Percentiles rank a stretch among this genome's conserved stretches.
These are phyloP conservation scores for Poliocrania exsul DNA, from an alignment of 2,797 vertebrate species.

Conservation along the genomic window DNA sequence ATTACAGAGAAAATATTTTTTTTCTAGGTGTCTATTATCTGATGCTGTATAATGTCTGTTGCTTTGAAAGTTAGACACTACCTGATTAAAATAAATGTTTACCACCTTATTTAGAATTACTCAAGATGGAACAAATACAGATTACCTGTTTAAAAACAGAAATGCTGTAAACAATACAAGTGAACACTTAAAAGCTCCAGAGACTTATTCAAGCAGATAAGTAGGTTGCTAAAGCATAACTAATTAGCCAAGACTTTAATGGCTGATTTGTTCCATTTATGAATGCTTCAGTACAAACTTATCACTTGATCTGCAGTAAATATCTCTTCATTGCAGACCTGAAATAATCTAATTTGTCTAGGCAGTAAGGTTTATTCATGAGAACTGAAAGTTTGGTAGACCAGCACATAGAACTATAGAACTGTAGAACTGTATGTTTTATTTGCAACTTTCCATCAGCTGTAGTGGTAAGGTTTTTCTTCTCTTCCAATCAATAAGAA, in stretches of 20 bases:
- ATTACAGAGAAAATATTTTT: background rate
- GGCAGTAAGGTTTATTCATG: background rate
- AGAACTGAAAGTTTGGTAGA: background rate
- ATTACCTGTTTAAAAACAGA: background rate
- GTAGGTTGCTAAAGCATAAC: background rate
- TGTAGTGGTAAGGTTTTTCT: background rate
- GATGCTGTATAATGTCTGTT: background rate
- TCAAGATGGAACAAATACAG: background rate
- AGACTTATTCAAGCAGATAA: background rate
- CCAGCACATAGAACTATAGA: background rate
- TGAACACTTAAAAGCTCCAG: background rate
- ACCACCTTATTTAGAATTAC: background rate
- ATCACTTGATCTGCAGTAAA: background rate
- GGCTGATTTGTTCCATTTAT: background rate
- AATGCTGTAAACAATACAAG: background rate
- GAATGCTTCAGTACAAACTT: background rate
- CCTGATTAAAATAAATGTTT: background rate
- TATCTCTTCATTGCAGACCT: background rate
- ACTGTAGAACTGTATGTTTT: background rate
- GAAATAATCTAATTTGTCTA: background rate
- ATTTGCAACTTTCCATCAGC: background rate
- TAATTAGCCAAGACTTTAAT: background rate
- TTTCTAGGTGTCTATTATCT: background rate
- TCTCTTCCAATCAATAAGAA: background rate
- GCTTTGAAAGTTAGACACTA: background rate